phyloP scores from a whole-genome alignment of 92 coral and sea anemone species.

The Diadumene lineata region DNA sequence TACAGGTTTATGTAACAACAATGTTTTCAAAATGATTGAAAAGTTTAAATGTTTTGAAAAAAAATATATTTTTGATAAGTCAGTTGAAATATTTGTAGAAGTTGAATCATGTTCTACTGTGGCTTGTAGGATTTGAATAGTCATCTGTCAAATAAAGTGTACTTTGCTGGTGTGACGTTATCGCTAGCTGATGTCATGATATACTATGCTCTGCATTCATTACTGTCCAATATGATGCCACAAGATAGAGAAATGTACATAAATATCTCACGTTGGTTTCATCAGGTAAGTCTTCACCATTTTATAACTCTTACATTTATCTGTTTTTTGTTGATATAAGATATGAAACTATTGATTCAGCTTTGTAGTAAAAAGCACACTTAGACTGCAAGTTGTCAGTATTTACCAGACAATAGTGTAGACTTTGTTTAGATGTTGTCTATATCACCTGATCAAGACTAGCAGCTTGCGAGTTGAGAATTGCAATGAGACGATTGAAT shows the following conservation, averaged over 20 bases:
- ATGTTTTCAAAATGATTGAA: too few relatives aligned
- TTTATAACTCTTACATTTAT: neutral
- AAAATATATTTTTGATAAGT: too few relatives aligned
- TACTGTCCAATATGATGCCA: slow-evolving; percentile 44
- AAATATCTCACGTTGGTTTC: slow-evolving; percentile 88
- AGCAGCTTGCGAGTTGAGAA: too few relatives aligned
- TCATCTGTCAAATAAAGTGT: slow-evolving; percentile 58
- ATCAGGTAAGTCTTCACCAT: slow-evolving; percentile 75
- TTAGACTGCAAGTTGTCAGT: too few relatives aligned
- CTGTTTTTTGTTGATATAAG: neutral
- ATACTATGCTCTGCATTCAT: slow-evolving; percentile 60
- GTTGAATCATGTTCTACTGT: neutral
- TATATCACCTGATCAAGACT: too few relatives aligned
- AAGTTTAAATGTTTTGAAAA: too few relatives aligned
- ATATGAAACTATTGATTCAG: too few relatives aligned
- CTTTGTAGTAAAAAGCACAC: too few relatives aligned
- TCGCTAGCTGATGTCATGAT: slow-evolving; percentile 81
- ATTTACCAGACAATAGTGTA: too few relatives aligned
- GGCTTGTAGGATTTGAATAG: slow-evolving; percentile 61
- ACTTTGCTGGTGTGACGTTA: slow-evolving; percentile 59
- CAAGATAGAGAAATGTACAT: slow-evolving; percentile 79
- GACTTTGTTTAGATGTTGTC: too few relatives aligned
- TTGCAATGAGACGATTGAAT: too few relatives aligned
- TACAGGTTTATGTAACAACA: too few relatives aligned
- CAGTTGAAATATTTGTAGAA: neutral